phyloP scores from a whole-genome alignment of 2,113 vertebrate genomes.

The Grammomys dolichurus region DNA sequence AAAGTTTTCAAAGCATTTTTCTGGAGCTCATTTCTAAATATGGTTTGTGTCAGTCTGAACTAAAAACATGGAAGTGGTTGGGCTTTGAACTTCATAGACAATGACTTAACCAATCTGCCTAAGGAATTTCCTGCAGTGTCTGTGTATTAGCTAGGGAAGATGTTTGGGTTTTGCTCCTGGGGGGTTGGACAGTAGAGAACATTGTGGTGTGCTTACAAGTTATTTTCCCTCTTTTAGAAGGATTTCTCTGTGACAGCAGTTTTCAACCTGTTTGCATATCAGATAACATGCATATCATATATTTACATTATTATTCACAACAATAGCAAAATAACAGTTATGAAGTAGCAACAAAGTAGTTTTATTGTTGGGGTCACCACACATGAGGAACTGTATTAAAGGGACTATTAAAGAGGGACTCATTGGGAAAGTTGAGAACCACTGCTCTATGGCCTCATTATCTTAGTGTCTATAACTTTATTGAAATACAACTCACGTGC shows the following conservation, averaged over 20 bases:
- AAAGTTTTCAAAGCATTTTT: constrained; percentile 81
- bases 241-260: constrained; percentile 30
- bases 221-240: not conserved
- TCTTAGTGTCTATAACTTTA: constrained; percentile 42
- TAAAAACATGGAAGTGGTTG: constrained; percentile 64
- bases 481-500: constrained; percentile 46
- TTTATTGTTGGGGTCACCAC: not conserved
- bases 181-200: not conserved
- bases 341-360: not conserved
- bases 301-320: not conserved
- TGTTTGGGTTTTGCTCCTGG: constrained; percentile 64
- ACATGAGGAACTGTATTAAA: not conserved
- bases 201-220: not conserved
- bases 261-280: not conserved
- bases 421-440: not conserved
- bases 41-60: constrained; percentile 70
- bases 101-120: constrained; percentile 71
- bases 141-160: constrained; percentile 51
- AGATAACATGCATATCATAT: not conserved
- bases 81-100: constrained; percentile 76
- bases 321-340: not conserved
- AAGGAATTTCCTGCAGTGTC: constrained; percentile 74
- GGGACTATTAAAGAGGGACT: too few relatives aligned
- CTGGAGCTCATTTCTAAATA: constrained; percentile 76
- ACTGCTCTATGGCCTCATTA: not conserved